Evolutionary conservation across 2,888 invertebrate genomes (phyloP).

Genomic region (Apamea monoglypha): DNA sequence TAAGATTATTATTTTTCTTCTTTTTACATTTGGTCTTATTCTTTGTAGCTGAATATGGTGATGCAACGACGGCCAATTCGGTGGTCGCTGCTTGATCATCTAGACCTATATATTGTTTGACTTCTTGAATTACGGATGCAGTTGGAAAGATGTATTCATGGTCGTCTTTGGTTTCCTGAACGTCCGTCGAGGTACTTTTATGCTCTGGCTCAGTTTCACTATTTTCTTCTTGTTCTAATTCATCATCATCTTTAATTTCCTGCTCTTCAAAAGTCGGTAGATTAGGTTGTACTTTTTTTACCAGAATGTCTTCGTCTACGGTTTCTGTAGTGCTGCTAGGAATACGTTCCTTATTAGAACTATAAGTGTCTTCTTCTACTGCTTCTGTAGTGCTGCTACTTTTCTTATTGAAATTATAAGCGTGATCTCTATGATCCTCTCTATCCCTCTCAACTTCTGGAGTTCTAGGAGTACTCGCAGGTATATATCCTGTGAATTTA

Average conservation of each 20-base stretch:
- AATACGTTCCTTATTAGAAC: constrained; percentile 55
- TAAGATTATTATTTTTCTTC: constrained; percentile 77
- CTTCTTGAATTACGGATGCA: constrained; percentile 66
- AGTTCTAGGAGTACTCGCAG: constrained; percentile 75
- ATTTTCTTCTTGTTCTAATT: constrained; percentile 46
- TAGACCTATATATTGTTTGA: constrained; percentile 67
- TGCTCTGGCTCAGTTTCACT: constrained; percentile 62
- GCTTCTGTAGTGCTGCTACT: constrained; percentile 59
- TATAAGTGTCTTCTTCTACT: constrained; percentile 56
- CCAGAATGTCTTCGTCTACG: constrained; percentile 48
- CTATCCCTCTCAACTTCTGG: constrained; percentile 71
- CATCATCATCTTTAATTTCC: constrained; percentile 63
- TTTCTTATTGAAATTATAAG: constrained; percentile 56
- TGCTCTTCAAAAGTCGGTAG: constrained; percentile 68
- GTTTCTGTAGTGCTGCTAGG: constrained; percentile 58
- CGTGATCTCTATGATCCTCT: constrained; percentile 73
- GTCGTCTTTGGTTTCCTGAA: constrained; percentile 77
- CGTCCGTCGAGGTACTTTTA: constrained; percentile 56
- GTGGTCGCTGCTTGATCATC: constrained; percentile 70
- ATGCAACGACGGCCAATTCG: constrained; percentile 69
- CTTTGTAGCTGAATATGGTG: constrained; percentile 72
- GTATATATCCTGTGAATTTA: constrained; percentile 84
- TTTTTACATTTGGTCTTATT: constrained; percentile 87
- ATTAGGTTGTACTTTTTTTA: constrained; percentile 61
- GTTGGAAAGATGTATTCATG: constrained; percentile 79